Evolutionary conservation across 2,113 vertebrate species (phyloP).

Genomic region (Phaethornis superciliosus): DNA sequence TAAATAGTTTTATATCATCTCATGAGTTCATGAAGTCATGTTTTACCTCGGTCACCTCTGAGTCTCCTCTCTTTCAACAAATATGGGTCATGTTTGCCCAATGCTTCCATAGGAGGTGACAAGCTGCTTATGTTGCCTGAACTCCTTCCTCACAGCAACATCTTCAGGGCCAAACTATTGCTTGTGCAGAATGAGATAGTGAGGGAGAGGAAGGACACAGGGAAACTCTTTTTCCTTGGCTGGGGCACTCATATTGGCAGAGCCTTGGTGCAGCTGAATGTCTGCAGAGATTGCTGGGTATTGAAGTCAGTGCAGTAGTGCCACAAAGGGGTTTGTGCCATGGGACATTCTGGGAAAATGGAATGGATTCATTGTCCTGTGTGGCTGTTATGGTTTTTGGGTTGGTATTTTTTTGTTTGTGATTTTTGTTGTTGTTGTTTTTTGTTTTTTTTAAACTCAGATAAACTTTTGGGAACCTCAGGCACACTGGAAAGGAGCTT

Average conservation of each 20-base stretch:
- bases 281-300: neutral
- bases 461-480: neutral
- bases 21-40: neutral
- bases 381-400: too few relatives aligned
- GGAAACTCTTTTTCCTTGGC: neutral
- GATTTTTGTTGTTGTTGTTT: too few relatives aligned
- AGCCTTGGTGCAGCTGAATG: neutral
- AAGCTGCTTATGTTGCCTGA: neutral
- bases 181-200: neutral
- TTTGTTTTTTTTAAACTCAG: accelerated
- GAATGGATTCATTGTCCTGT: neutral
- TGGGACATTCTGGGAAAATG: neutral
- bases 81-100: neutral
- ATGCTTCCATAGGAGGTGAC: neutral
- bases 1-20: neutral
- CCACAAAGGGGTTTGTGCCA: neutral
- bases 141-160: neutral
- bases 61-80: neutral
- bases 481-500: neutral
- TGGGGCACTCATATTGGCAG: neutral
- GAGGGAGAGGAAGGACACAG: neutral
- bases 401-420: too few relatives aligned
- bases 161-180: neutral
- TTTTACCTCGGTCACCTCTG: neutral
- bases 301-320: neutral